Conservation (phyloP, 1,140 invertebrate species). For the Drosophila tristis region DNA sequence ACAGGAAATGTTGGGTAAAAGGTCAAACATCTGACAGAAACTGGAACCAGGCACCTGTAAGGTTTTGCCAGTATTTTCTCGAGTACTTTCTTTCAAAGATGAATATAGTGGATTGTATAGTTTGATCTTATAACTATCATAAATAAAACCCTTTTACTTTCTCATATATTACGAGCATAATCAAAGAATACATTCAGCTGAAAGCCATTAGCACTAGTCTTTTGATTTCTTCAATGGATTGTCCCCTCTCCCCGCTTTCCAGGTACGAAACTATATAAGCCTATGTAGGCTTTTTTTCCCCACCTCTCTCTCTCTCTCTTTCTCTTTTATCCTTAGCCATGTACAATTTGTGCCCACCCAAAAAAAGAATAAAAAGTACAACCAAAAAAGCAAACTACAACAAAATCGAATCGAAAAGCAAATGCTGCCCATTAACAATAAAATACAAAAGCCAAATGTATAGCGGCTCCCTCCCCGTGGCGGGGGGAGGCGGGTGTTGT, state of each 20-base stretch:
- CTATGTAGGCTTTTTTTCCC: slow-evolving; percentile 8
- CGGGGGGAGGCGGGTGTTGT: slow-evolving; percentile 14
- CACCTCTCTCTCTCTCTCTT: neutral
- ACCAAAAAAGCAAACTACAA: slow-evolving; percentile 37
- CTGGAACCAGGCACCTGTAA: too few species aligned
- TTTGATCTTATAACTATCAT: too few species aligned
- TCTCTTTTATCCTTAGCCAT: slow-evolving; percentile 1
- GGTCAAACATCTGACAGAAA: too few species aligned
- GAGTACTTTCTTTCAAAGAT: too few species aligned
- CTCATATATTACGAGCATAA: neutral
- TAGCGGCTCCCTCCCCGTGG: slow-evolving; percentile 6
- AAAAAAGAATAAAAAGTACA: slow-evolving; percentile 63
- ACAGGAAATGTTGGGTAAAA: too few species aligned
- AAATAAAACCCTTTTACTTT: slow-evolving; percentile 18
- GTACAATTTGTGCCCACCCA: slow-evolving; percentile 23
- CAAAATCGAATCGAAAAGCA: slow-evolving; percentile 63
- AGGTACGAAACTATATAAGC: neutral
- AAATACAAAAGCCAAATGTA: slow-evolving; percentile 54
- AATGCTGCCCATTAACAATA: slow-evolving; percentile 75
- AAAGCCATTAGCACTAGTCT: slow-evolving; percentile 26
- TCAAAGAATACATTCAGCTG: neutral
- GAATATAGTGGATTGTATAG: too few species aligned
- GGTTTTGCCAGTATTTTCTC: too few species aligned
- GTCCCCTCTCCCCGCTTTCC: too few species aligned
- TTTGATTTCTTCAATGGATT: neutral